Evolutionary conservation across 2,797 vertebrate genomes (phyloP).

Genomic region (Bryconaethiops microstoma): DNA sequence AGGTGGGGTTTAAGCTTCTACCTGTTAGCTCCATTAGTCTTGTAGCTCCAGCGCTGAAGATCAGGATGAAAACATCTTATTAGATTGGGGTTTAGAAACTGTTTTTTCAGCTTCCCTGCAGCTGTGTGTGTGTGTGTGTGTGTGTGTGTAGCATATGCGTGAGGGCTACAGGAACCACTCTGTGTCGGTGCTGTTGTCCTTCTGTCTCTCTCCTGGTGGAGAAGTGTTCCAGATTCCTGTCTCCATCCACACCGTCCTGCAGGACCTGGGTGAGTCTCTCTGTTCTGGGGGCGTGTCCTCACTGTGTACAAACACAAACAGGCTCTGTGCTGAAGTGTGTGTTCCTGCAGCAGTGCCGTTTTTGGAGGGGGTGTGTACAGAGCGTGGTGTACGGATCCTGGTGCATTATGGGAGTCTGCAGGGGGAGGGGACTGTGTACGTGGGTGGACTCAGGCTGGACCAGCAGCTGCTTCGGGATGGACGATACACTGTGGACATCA

Average conservation of each 20-base stretch:
- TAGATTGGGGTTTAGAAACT: too few species aligned
- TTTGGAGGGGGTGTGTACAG: conserved; percentile 48
- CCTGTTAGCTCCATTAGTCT: too few species aligned
- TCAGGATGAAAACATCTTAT: too few species aligned
- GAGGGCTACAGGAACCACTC: conserved; percentile 49
- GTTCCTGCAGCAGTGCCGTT: conserved; percentile 57
- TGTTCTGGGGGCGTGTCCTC: neutral
- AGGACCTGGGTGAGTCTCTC: conserved; percentile 56
- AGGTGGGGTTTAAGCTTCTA: too few species aligned
- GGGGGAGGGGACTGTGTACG: conserved; percentile 70
- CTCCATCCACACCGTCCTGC: conserved; percentile 37
- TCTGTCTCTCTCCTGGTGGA: conserved; percentile 49
- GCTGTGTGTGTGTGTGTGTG: neutral
- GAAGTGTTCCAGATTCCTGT: conserved; percentile 47
- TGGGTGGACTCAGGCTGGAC: conserved; percentile 65
- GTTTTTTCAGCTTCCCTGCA: too few species aligned
- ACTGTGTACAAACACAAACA: neutral
- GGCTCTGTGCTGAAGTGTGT: neutral
- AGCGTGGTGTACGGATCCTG: conserved; percentile 39
- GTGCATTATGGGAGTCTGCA: conserved; percentile 63
- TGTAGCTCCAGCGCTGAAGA: too few species aligned
- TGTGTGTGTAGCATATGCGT: conserved; percentile 52
- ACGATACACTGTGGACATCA: conserved; percentile 62
- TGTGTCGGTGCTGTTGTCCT: conserved; percentile 51
- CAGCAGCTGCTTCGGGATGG: conserved; percentile 48